Percentiles rank a stretch among this genome's conserved stretches.
phyloP scores from a whole-genome alignment of 2,113 vertebrate genomes.

The Cyphomyrus plagiostoma region DNA sequence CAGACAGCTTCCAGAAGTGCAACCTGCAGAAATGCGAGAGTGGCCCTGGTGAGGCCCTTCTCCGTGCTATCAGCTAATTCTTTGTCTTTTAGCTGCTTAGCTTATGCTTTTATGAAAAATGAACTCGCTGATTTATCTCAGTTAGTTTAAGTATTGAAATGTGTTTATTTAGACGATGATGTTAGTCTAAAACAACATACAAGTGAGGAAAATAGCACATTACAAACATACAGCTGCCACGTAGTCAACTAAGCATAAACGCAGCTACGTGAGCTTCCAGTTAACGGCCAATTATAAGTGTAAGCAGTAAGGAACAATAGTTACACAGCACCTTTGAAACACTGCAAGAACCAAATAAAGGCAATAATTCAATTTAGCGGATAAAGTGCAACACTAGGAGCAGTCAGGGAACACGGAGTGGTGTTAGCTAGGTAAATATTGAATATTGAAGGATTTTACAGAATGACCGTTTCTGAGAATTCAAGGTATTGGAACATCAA shows the following conservation, averaged over 20 bases:
- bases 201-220: no score
- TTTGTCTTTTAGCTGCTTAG: not conserved
- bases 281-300: not conserved
- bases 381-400: not conserved
- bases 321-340: not conserved
- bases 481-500: not conserved
- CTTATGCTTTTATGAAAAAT: not conserved
- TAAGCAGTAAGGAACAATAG: not conserved
- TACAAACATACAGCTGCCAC: not conserved
- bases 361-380: not conserved
- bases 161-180: not conserved
- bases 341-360: not conserved
- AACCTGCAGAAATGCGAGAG: conserved; percentile 52
- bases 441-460: not conserved
- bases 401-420: not conserved
- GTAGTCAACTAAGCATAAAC: not conserved
- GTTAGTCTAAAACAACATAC: not conserved
- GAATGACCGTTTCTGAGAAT: not conserved
- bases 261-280: not conserved
- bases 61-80: not conserved
- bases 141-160: not conserved
- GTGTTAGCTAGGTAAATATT: not conserved
- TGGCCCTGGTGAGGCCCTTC: conserved; percentile 39
- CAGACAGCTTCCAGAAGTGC: conserved; percentile 55
- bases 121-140: not conserved